A percentile compares a stretch with the other conserved stretches of the same genome.
Evolutionary conservation across 2,113 vertebrate genomes (phyloP).

Genomic region (Hippocampus mohnikei): DNA sequence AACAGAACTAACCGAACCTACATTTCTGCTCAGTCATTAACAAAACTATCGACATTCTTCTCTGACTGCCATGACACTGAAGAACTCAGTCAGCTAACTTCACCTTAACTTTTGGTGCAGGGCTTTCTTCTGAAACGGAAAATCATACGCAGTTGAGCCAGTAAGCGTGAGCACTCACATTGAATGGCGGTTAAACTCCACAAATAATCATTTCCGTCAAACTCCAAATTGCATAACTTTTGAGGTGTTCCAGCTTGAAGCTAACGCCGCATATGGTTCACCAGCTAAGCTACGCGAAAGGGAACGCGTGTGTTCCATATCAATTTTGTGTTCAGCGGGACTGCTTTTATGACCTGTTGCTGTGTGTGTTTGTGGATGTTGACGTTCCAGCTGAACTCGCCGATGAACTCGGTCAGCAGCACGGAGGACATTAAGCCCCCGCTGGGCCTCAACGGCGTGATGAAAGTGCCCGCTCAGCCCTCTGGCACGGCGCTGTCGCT

Average conservation of each 20-base stretch:
- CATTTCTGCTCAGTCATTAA: too few species aligned
- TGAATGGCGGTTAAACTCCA: not conserved
- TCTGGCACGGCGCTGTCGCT: slow-evolving; percentile 83
- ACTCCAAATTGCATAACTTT: too few species aligned
- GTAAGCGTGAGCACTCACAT: not conserved
- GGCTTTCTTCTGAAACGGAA: too few species aligned
- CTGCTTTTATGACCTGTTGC: slow-evolving; percentile 50
- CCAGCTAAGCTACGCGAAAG: not conserved
- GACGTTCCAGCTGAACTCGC: slow-evolving; percentile 85
- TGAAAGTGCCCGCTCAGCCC: slow-evolving; percentile 92
- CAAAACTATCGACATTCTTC: too few species aligned
- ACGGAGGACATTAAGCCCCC: slow-evolving; percentile 97
- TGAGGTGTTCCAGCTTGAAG: not conserved
- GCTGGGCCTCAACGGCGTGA: slow-evolving; percentile 92
- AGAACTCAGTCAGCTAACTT: too few species aligned
- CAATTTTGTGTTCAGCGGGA: slow-evolving; percentile 5
- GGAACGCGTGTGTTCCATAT: slow-evolving; percentile 3
- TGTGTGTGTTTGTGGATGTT: slow-evolving; percentile 60
- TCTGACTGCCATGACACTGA: too few species aligned
- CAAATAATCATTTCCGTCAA: not conserved
- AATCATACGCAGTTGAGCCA: not conserved
- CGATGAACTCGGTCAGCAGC: slow-evolving; percentile 96
- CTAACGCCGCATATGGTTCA: not conserved
- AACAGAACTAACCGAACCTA: slow-evolving; percentile 4
- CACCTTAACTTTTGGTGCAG: too few species aligned